A percentile compares a stretch with the other conserved stretches of the same genome.
Conservation (phyloP, 2,797 vertebrate genomes). For the Acanthopagrus latus region DNA sequence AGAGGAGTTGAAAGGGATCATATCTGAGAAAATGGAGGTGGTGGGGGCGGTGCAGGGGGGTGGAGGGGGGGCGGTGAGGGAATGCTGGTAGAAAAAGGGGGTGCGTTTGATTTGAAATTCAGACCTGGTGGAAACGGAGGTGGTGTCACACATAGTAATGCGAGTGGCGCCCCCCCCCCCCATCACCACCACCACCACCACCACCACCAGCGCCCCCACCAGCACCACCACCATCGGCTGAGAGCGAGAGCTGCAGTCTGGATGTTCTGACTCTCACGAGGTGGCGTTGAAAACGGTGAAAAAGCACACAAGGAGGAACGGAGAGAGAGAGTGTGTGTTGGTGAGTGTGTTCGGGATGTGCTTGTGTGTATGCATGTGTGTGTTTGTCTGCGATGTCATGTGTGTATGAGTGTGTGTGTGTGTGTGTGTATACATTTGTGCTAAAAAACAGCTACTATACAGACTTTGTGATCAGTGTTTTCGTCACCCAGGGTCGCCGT, state of each 20-base stretch:
- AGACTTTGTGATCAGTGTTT: conserved; percentile 70
- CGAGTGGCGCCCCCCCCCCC: background rate
- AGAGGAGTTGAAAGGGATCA: conserved; percentile 66
- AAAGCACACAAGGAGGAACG: conserved; percentile 62
- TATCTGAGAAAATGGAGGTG: conserved; percentile 68
- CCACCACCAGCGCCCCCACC: background rate
- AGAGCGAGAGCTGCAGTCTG: conserved; percentile 68
- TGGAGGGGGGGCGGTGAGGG: conserved; percentile 41
- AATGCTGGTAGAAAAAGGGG: conserved; percentile 78
- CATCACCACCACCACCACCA: background rate
- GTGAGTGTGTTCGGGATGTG: conserved; percentile 29
- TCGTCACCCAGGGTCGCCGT: conserved; percentile 28
- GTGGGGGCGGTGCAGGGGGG: background rate
- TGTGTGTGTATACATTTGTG: conserved; percentile 47
- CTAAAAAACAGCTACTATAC: conserved; percentile 74
- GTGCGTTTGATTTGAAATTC: conserved; percentile 80
- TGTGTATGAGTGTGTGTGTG: conserved; percentile 13
- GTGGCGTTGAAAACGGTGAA: conserved; percentile 61
- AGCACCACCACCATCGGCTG: conserved; percentile 8
- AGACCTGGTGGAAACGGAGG: conserved; percentile 77
- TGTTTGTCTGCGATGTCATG: conserved; percentile 21
- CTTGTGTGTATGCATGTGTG: conserved; percentile 3
- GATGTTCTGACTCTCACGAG: conserved; percentile 55
- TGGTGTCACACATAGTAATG: conserved; percentile 79
- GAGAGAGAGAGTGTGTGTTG: conserved; percentile 19